Base-by-base conservation (phyloP, 1,140 invertebrate species). In the Bombus turneri region DNA sequence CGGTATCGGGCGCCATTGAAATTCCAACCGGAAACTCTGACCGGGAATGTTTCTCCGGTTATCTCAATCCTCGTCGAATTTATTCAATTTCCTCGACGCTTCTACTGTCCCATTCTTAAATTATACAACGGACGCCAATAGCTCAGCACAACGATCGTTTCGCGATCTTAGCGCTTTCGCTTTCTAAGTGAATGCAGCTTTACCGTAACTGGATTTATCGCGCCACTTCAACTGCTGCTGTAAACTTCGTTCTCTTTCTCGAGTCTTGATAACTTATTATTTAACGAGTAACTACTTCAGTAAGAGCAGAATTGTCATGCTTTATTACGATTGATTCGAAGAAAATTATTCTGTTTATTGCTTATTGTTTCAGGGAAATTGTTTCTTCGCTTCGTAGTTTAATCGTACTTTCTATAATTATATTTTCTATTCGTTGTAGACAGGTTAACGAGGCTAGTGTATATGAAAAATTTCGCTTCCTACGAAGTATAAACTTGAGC, bases 1-100 rank as follows among this genome's bases (percentile, higher is more conserved):
- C 47, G 68, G 53, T 59, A 59, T 73, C 68, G 68, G 59, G 4
- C 18, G 53, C 39, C 80, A 37, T 81, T 81, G 68, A 74, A 73
- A 81, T 81, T 74, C 53, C 22, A 28, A 8, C 18, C 18, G 43
- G 66, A 25, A 59, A 10, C n/a, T 25, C 22, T 31, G 10, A 15
- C 28, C 28, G 3, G 9, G 10, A n/a, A 5, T 15, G 13, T n/a
- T 37, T 6, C 76, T 31, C 9, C 12, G 13, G 37, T 34, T 73
- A 59, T 74, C 80, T 73, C 15, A 57, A 72, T 57, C 34, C 39
- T 39, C 13, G 3, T 59, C 13, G 25, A n/a, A 57, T 41, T 57
- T 25, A 18, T 31, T n/a, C 37, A 39, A 74, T 74, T n/a, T 39
- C 34, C 12, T 22, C 66, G 18, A 9, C 18, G 2, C 2, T 31